A percentile compares a stretch with the other conserved stretches of the same genome.
These are phyloP conservation scores for Lethenteron reissneri DNA, from an alignment of 2,113 vertebrate genomes.

Conservation along the genomic window DNA sequence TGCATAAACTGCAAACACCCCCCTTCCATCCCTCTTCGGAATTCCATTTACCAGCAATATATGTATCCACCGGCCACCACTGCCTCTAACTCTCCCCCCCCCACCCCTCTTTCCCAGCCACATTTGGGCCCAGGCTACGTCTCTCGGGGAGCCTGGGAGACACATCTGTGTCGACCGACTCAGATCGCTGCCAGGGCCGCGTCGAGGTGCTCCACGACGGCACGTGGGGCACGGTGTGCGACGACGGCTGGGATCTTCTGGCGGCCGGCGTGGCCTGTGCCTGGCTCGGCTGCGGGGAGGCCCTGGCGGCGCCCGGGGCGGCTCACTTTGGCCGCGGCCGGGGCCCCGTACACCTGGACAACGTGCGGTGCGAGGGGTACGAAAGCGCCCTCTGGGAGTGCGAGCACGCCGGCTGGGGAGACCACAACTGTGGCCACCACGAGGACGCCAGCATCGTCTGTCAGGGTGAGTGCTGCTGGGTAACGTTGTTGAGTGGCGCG, in stretches of 20 bases:
- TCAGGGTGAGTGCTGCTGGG: not conserved
- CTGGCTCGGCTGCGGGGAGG: not conserved
- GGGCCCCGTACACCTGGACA: constrained; percentile 3
- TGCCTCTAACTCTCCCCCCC: too few relatives aligned
- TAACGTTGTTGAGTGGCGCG: too few relatives aligned
- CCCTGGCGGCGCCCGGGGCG: not conserved
- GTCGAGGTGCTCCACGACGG: not conserved
- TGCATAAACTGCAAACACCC: too few relatives aligned
- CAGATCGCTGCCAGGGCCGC: not conserved
- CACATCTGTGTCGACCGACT: too few relatives aligned
- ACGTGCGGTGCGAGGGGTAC: not conserved
- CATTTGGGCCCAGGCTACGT: too few relatives aligned
- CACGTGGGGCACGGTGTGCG: constrained; percentile 1
- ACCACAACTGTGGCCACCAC: not conserved
- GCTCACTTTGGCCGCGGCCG: not conserved
- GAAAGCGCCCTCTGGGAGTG: not conserved
- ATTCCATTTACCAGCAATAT: too few relatives aligned
- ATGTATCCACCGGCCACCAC: too few relatives aligned
- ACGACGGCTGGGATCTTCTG: constrained; percentile 2
- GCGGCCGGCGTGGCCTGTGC: not conserved
- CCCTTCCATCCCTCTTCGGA: too few relatives aligned
- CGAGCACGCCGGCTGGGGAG: constrained; percentile 2
- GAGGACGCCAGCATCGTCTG: not conserved
- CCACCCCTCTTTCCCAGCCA: too few relatives aligned
- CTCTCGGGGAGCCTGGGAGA: too few relatives aligned